These are phyloP conservation scores for Melanotus villosus DNA, from an alignment of 2,888 invertebrate genomes.

Conservation along the genomic window DNA sequence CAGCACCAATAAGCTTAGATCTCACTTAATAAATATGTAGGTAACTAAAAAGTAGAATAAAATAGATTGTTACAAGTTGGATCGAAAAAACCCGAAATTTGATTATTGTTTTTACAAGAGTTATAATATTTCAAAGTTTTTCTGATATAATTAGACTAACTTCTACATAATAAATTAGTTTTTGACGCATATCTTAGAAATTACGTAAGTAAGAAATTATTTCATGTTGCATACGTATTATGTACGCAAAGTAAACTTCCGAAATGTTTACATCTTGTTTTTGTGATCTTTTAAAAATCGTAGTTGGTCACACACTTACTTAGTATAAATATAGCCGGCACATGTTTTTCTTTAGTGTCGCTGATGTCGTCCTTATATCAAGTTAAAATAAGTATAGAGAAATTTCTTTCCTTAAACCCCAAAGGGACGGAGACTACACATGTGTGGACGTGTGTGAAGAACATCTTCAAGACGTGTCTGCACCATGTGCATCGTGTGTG, in stretches of 20 bases:
- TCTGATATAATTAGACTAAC: too few species aligned
- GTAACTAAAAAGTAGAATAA: too few species aligned
- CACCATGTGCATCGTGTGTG: constrained; percentile 50
- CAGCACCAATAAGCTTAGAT: too few species aligned
- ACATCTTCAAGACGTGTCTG: constrained; percentile 61
- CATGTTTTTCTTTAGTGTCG: constrained; percentile 52
- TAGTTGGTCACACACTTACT: constrained; percentile 61
- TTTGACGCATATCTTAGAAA: too few species aligned
- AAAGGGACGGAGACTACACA: constrained; percentile 58
- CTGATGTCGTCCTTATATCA: constrained; percentile 33
- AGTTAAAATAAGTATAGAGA: constrained; percentile 24
- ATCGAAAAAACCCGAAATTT: too few species aligned
- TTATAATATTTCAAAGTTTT: too few species aligned
- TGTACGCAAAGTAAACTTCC: constrained; percentile 24
- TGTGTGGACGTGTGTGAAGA: constrained; percentile 66
- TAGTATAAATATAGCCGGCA: constrained; percentile 61
- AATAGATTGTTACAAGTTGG: too few species aligned
- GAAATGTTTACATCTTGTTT: constrained; percentile 58
- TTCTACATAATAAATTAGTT: too few species aligned
- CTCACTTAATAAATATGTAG: too few species aligned
- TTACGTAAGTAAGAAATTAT: too few species aligned
- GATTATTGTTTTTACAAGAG: too few species aligned
- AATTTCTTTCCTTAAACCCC: constrained; percentile 35
- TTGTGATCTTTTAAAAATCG: constrained; percentile 59
- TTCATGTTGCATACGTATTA: too few species aligned